Evolutionary conservation across 1,140 invertebrate genomes (phyloP).

Genomic region (Arion vulgaris): DNA sequence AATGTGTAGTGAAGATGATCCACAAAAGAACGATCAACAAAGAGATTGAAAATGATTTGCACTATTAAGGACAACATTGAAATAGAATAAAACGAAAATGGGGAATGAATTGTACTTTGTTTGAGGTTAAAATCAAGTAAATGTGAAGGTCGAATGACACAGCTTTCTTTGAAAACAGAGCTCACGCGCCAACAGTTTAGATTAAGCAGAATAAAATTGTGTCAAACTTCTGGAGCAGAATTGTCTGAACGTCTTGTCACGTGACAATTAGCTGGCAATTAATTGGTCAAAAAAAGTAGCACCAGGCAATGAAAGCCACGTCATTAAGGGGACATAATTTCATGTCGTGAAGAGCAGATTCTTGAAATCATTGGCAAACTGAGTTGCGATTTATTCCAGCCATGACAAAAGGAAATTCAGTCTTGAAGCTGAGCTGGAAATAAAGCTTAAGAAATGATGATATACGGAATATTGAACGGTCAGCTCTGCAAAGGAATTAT

Average conservation of each 20-base stretch:
- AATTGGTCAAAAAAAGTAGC: neutral
- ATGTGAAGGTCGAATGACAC: too few species aligned
- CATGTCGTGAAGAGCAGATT: neutral
- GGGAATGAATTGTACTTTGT: too few species aligned
- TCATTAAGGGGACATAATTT: constrained; percentile 2
- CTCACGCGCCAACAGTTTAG: too few species aligned
- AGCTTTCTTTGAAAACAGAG: too few species aligned
- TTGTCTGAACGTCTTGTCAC: neutral
- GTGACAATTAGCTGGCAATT: neutral
- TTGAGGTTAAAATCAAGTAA: too few species aligned
- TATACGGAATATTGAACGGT: neutral
- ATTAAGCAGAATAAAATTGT: neutral
- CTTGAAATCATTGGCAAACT: too few species aligned
- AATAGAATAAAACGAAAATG: too few species aligned
- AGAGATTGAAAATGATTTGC: too few species aligned
- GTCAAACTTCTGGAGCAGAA: neutral
- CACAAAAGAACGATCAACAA: too few species aligned
- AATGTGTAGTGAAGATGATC: too few species aligned
- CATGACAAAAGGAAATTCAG: neutral
- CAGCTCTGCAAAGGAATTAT: neutral
- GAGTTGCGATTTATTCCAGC: neutral
- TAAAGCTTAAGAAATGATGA: neutral
- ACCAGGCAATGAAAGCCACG: neutral
- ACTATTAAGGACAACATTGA: too few species aligned
- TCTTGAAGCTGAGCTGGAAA: neutral